Conservation (phyloP, 2,888 invertebrate species). For the Tholera decimalis region DNA sequence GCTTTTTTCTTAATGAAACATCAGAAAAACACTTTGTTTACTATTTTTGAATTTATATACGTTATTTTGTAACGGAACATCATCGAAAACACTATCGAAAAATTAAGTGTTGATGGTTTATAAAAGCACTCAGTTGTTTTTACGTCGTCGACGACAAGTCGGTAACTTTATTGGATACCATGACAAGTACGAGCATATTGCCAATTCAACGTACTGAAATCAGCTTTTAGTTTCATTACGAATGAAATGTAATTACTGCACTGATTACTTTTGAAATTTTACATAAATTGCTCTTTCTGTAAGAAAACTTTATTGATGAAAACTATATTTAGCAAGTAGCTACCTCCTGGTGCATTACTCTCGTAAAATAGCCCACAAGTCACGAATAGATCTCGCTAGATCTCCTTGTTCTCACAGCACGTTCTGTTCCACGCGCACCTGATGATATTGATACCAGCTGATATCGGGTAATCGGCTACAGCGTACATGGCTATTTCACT, state of each 20-base stretch:
- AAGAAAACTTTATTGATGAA: too few relatives aligned
- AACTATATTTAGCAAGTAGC: too few relatives aligned
- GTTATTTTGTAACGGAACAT: slow-evolving; percentile 24
- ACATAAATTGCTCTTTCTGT: slow-evolving; percentile 4
- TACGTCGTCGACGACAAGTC: slow-evolving; percentile 9
- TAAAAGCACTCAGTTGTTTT: slow-evolving; percentile 25
- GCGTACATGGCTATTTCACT: too few relatives aligned
- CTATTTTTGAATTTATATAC: slow-evolving; percentile 20
- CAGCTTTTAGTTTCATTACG: slow-evolving; percentile 8
- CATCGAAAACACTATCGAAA: slow-evolving; percentile 30
- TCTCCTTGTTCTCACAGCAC: too few relatives aligned
- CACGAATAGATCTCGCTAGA: too few relatives aligned
- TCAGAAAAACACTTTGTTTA: slow-evolving; percentile 29
- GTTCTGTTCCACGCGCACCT: too few relatives aligned
- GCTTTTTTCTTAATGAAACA: slow-evolving; percentile 32
- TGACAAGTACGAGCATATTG: slow-evolving; percentile 13
- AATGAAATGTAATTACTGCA: slow-evolving; percentile 22
- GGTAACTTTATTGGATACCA: slow-evolving; percentile 22
- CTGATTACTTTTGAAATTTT: slow-evolving; percentile 8
- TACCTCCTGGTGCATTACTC: too few relatives aligned
- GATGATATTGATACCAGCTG: too few relatives aligned
- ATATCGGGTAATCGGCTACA: too few relatives aligned
- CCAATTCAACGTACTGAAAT: slow-evolving; percentile 18
- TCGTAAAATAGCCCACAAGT: too few relatives aligned
- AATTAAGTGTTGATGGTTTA: slow-evolving; percentile 35